phyloP scores from a whole-genome alignment of 2,797 vertebrate genomes.

The Premnoplex brunnescens region DNA sequence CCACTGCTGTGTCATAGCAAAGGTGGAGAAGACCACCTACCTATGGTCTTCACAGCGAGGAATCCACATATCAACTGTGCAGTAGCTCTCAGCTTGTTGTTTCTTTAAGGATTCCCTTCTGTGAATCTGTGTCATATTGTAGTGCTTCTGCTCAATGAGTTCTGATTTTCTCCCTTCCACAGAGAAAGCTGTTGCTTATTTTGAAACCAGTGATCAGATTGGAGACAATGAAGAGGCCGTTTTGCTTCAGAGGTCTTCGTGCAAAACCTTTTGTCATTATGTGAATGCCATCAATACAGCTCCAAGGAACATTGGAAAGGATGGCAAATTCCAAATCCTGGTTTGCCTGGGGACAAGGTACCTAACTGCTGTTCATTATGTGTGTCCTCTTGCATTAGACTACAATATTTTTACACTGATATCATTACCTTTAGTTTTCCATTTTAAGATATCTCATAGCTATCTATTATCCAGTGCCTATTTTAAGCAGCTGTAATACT shows the following conservation, averaged over 20 bases:
- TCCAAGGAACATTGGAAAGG: slow-evolving; percentile 93
- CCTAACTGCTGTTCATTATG: not conserved
- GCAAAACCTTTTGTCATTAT: slow-evolving; percentile 90
- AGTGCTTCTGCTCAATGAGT: not conserved
- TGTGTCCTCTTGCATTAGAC: not conserved
- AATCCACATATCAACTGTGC: not conserved
- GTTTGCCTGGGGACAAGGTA: slow-evolving; percentile 94
- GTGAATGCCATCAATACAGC: slow-evolving; percentile 90
- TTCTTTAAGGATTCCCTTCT: not conserved
- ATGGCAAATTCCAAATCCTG: slow-evolving; percentile 96
- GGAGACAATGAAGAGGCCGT: slow-evolving; percentile 84
- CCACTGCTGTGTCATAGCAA: not conserved
- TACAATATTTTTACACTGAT: not conserved
- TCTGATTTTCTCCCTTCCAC: not conserved
- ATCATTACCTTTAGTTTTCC: not conserved
- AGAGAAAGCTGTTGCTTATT: slow-evolving; percentile 90
- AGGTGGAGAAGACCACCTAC: not conserved
- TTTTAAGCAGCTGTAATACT: not conserved
- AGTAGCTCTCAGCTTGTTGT: not conserved
- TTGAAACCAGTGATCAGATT: slow-evolving; percentile 90
- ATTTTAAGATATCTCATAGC: not conserved
- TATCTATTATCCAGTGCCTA: not conserved
- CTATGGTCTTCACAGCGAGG: not conserved
- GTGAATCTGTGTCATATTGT: not conserved
- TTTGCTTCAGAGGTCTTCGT: slow-evolving; percentile 81